Base-by-base conservation (phyloP, 2,888 invertebrate species). In the Parnassius orleans region DNA sequence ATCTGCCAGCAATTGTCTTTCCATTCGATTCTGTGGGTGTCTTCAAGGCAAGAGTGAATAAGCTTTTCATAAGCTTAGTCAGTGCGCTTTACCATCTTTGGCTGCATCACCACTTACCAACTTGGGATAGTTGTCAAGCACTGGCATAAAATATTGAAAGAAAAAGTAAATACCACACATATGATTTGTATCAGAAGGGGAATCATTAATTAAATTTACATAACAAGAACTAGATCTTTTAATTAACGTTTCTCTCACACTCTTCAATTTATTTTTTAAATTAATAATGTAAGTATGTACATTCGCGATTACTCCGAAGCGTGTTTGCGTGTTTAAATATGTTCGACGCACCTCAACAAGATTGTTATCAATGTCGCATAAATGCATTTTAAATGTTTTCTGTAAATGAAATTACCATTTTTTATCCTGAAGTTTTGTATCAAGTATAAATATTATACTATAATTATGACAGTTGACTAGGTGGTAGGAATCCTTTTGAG, bases 221-320 rank as follows among this genome's bases (percentile, higher is more conserved):
- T 58, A 19, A 53, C 52, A 43, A 55, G 46, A 46, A 68, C 72
- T 72, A 74, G 72, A 72, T 70, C 65, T 66, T 66, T 80, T 85
- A 85, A 86, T 85, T 83, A 84, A 78, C 78, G 75, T 78, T 76
- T 80, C 80, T 82, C 81, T 77, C 81, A 79, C 75, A 76, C 76
- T 14, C 41, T 74, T 75, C 73, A 72, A 65, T 80, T 78, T 73
- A 78, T 80, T 79, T 76, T 57, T 62, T 62, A 19, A 78, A 83
- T 83, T 81, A 80, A 79, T 76, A 75, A 75, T 76, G 76, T 66
- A 68, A 66, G 65, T 65, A 69, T 68, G 66, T 66, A 56, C 59
- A 33, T 33, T 33, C 1, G 65, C 60, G 65, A 59, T 66, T 64
- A 61, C 62, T 50, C 58, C 59, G 71, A 66, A 68, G 67, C 69